These are phyloP conservation scores for Peromyscus leucopus DNA, from an alignment of 2,113 vertebrate genomes.

Conservation along the genomic window DNA sequence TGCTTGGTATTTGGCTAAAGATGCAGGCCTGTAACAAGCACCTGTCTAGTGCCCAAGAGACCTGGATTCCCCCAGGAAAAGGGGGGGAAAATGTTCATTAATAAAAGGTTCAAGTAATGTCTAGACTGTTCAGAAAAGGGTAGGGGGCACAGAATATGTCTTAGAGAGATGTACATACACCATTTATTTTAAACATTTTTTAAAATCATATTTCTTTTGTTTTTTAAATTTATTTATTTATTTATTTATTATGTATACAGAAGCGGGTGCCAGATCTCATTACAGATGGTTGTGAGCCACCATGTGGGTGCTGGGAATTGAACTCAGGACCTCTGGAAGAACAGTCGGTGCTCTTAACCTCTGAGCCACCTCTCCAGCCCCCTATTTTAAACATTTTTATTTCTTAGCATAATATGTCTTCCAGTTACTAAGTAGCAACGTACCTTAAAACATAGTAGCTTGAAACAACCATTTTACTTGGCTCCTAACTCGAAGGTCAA, in stretches of 20 bases:
- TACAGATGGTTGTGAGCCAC: too few species aligned
- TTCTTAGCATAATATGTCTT: slow-evolving; percentile 29
- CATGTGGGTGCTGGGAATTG: too few species aligned
- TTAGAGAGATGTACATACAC: neutral
- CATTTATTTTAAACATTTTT: slow-evolving; percentile 11
- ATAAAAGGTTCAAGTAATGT: neutral
- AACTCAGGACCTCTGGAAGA: too few species aligned
- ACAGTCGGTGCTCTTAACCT: too few species aligned
- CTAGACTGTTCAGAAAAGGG: neutral
- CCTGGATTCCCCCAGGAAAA: too few species aligned
- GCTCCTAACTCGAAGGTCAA: neutral
- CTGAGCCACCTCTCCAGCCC: too few species aligned
- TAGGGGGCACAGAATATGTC: neutral
- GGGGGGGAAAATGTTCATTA: neutral
- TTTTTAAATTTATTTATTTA: too few species aligned
- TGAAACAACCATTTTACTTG: slow-evolving; percentile 17
- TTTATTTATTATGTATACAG: too few species aligned
- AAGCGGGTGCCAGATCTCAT: too few species aligned
- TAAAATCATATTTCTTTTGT: too few species aligned
- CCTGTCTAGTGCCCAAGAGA: neutral
- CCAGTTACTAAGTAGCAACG: slow-evolving; percentile 7
- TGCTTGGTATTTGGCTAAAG: neutral
- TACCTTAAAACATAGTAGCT: neutral
- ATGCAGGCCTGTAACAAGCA: neutral
- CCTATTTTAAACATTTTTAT: slow-evolving; percentile 34